These are phyloP conservation scores for Pelvicachromis taeniatus DNA, from an alignment of 2,113 vertebrate genomes.

Conservation along the genomic window DNA sequence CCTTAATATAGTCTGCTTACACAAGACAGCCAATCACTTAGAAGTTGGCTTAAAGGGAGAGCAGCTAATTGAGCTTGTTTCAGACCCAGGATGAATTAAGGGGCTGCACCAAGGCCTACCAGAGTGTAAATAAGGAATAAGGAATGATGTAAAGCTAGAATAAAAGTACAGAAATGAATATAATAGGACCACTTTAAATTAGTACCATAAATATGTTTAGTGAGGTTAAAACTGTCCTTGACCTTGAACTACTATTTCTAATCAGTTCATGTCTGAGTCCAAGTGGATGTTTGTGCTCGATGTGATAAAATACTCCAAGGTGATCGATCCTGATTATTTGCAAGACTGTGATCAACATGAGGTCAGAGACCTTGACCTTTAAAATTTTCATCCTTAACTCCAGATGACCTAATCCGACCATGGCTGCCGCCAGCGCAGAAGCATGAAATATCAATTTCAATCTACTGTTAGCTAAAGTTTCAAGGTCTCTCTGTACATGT, in stretches of 20 bases:
- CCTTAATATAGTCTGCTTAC: neutral
- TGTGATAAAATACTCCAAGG: neutral
- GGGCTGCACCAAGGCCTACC: neutral
- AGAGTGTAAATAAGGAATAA: neutral
- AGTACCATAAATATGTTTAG: neutral
- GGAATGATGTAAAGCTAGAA: neutral
- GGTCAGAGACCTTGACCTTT: neutral
- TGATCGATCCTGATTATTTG: neutral
- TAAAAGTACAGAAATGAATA: neutral
- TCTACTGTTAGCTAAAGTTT: neutral
- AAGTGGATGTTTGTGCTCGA: neutral
- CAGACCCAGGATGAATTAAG: neutral
- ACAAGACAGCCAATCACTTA: neutral
- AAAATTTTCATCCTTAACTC: neutral
- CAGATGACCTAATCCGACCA: neutral
- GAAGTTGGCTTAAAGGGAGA: neutral
- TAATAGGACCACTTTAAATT: neutral
- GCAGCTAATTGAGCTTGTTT: neutral
- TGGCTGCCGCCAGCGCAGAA: neutral
- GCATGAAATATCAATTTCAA: neutral
- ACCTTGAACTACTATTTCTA: neutral
- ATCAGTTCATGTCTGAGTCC: neutral
- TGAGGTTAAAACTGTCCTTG: neutral
- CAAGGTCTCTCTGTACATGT: neutral
- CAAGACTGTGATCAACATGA: neutral